Base-by-base conservation (phyloP, 1,140 invertebrate species). In the Scaptomyza hsui region DNA sequence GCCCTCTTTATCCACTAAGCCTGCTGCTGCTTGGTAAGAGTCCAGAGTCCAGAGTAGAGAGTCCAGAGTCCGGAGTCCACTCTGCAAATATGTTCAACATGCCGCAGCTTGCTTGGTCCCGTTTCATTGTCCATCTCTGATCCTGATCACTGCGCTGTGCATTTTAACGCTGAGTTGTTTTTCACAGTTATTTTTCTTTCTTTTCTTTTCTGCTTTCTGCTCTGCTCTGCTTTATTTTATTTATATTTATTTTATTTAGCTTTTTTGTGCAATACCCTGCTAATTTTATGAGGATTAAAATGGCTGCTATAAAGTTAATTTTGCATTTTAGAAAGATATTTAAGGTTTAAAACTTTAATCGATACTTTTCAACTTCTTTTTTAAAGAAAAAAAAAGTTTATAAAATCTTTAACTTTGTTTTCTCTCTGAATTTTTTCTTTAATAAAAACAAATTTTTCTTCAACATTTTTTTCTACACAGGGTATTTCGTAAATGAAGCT, bases 11-110 rank as follows among this genome's bases (percentile, higher is more conserved):
- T 47, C 15, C 41, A 39, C 24, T 26, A 52, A 15, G 13, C 16
- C 18, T 26, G 19, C 39, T 15, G 18, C 64, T 48, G 41, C 29
- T 39, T 57, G 32, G 3, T 29, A 9, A 29, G 26, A 29, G 26
- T n/a, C 32, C 12, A 24, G 24, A 24, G 24, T 24, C 24, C 24
- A 24, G 24, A 4, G 24, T 24, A 3, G 4, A 24, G 52, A 61
- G 64, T 48, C 19, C 45, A 35, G 15, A 51, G 48, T 18, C n/a
- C 42, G 12, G 7, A 49, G 37, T 63, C 62, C 63, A 70, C 71
- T 88, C 82, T 69, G 65, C 83, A 88, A 88, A 88, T 88, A 88
- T 88, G 82, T 78, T 88, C 75, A 88, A 88, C 82, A 88, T 88
- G 78, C 83, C 78, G 73, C 74, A 88, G 77, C 71, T 57, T 68